Conservation (phyloP, 2,888 invertebrate species). For the Euspilapteryx auroguttella region DNA sequence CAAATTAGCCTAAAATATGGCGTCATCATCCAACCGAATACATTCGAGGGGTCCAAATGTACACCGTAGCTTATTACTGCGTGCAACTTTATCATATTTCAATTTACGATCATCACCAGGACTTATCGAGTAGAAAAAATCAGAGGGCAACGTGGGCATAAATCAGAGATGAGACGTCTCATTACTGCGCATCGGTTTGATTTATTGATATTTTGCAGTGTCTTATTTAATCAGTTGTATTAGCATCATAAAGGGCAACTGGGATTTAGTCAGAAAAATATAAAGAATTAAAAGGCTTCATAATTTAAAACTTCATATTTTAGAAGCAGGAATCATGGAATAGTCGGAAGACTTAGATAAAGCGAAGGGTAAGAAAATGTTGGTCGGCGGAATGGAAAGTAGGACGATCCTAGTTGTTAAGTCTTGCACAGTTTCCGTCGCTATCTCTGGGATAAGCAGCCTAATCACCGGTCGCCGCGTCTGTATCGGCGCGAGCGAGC, state of each 20-base stretch:
- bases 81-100: slow-evolving; percentile 58
- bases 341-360: slow-evolving; percentile 41
- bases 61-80: slow-evolving; percentile 45
- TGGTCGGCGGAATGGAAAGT: slow-evolving; percentile 24
- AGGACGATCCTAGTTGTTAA: slow-evolving; percentile 61
- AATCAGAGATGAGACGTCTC: slow-evolving; percentile 51
- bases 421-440: slow-evolving; percentile 60
- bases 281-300: too few relatives aligned
- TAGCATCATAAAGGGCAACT: too few relatives aligned
- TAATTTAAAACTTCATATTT: too few relatives aligned
- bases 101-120: slow-evolving; percentile 56
- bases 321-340: too few relatives aligned
- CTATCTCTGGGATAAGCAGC: slow-evolving; percentile 59
- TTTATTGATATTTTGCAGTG: slow-evolving; percentile 16
- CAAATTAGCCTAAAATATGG: not conserved
- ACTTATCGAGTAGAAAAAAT: slow-evolving; percentile 55
- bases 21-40: slow-evolving; percentile 13
- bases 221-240: slow-evolving; percentile 14
- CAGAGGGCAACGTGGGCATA: slow-evolving; percentile 38
- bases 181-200: slow-evolving; percentile 28
- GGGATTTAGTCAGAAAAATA: too few relatives aligned
- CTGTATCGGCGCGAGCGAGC: slow-evolving; percentile 53
- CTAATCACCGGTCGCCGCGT: slow-evolving; percentile 61
- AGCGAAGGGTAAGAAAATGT: slow-evolving; percentile 49
- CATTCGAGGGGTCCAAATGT: slow-evolving; percentile 35